These are phyloP conservation scores for Pitangus sulphuratus DNA, from an alignment of 2,797 vertebrate genomes.

Conservation along the genomic window DNA sequence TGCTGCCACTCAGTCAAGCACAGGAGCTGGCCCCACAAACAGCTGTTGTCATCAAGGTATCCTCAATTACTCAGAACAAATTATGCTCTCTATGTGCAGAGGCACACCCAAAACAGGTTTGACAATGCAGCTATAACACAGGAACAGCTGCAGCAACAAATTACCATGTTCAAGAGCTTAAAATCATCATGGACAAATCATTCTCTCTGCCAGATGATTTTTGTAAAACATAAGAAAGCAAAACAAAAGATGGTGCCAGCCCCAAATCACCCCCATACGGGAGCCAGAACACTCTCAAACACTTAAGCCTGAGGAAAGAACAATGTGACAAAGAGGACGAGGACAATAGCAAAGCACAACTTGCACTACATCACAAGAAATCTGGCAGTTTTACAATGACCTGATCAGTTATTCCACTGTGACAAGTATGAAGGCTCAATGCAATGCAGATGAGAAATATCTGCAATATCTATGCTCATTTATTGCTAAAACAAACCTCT, in stretches of 20 bases:
- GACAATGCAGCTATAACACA: not conserved
- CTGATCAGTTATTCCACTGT: not conserved
- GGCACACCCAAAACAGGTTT: constrained; percentile 19
- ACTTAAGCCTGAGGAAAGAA: constrained; percentile 11
- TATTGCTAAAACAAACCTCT: not conserved
- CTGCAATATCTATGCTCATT: not conserved
- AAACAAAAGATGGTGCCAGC: constrained; percentile 19
- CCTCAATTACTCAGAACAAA: constrained; percentile 37
- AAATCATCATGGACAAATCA: constrained; percentile 18
- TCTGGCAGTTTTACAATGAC: constrained; percentile 3
- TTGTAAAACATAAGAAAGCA: constrained; percentile 13
- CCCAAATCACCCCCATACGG: not conserved
- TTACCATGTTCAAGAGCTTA: constrained; percentile 6
- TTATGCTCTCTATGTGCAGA: not conserved
- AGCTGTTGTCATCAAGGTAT: constrained; percentile 41
- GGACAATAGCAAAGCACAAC: constrained; percentile 26
- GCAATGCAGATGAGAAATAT: constrained; percentile 17
- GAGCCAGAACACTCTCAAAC: not conserved
- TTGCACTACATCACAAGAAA: not conserved
- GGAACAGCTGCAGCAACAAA: constrained; percentile 45
- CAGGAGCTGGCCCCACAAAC: not conserved
- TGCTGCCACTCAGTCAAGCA: not conserved
- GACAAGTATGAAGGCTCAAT: not conserved
- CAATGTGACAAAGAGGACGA: not conserved
- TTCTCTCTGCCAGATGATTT: not conserved